A percentile compares a stretch with the other conserved stretches of the same genome.
These are phyloP conservation scores for Coregonus ussuriensis DNA, from an alignment of 2,797 vertebrate species.

Conservation along the genomic window DNA sequence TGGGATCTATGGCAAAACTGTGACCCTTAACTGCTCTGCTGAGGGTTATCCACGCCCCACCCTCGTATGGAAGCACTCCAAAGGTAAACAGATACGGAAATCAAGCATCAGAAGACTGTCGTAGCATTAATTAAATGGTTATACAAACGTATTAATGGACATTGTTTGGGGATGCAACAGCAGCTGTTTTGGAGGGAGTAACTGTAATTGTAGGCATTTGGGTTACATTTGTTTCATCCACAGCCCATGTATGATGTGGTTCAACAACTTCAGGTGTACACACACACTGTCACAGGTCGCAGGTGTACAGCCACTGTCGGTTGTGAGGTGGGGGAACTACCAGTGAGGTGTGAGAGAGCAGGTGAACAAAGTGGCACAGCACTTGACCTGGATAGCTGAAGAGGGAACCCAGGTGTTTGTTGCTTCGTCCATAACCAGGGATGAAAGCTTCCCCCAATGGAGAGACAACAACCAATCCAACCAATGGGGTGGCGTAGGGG, in stretches of 20 bases:
- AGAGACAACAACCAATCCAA: constrained; percentile 32
- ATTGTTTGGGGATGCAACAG: background rate
- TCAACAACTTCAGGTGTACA: constrained; percentile 1
- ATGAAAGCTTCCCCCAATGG: constrained; percentile 65
- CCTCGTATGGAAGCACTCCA: constrained; percentile 98
- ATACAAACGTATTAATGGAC: background rate
- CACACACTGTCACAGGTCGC: background rate
- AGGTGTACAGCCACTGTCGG: constrained; percentile 1
- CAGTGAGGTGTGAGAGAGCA: constrained; percentile 30
- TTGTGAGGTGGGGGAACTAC: background rate
- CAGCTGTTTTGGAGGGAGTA: background rate
- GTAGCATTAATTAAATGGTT: background rate
- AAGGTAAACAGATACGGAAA: constrained; percentile 79
- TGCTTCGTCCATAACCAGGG: constrained; percentile 68
- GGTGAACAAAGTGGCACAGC: constrained; percentile 53
- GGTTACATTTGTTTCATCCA: constrained; percentile 3
- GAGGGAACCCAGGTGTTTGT: constrained; percentile 70
- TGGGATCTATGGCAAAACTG: constrained; percentile 96
- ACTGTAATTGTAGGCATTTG: background rate
- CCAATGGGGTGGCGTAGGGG: background rate
- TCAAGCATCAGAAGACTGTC: background rate
- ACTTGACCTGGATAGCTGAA: constrained; percentile 61
- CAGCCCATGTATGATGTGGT: background rate
- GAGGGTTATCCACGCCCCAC: constrained; percentile 97
- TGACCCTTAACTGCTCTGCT: constrained; percentile 97